phyloP scores from a whole-genome alignment of 2,888 invertebrate genomes.

The Girardia tigrina region DNA sequence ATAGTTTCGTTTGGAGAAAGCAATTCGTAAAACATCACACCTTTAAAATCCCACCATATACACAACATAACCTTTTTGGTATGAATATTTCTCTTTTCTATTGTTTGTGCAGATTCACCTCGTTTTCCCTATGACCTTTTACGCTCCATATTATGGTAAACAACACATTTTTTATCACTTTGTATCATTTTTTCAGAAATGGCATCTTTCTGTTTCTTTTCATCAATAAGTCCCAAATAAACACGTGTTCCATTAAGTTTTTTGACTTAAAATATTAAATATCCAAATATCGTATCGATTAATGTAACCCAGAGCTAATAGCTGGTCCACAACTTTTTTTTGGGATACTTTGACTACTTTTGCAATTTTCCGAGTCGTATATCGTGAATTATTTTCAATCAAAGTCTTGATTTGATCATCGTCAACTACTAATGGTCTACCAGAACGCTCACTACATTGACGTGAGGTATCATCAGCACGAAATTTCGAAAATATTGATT shows the following conservation, averaged over 20 bases:
- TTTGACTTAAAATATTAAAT: neutral
- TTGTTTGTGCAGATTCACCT: neutral
- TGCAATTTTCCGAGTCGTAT: neutral
- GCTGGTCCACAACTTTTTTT: no score
- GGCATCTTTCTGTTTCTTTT: neutral
- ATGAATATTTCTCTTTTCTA: no score
- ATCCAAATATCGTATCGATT: neutral
- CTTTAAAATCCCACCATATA: no score
- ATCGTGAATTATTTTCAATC: neutral
- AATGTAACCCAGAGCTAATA: no score
- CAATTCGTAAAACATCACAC: no score
- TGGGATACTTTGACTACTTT: neutral
- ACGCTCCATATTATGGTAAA: no score
- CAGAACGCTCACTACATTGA: neutral
- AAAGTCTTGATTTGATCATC: neutral
- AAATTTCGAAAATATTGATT: neutral
- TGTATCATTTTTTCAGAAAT: no score
- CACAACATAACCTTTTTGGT: no score
- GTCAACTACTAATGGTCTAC: neutral
- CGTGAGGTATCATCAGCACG: neutral
- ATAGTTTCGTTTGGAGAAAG: no score
- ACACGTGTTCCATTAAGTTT: neutral
- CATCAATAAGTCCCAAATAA: no score
- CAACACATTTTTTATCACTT: neutral
- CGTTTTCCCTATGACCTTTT: neutral